Conservation (phyloP, 2,888 invertebrate species). For the Neoascia interrupta region DNA sequence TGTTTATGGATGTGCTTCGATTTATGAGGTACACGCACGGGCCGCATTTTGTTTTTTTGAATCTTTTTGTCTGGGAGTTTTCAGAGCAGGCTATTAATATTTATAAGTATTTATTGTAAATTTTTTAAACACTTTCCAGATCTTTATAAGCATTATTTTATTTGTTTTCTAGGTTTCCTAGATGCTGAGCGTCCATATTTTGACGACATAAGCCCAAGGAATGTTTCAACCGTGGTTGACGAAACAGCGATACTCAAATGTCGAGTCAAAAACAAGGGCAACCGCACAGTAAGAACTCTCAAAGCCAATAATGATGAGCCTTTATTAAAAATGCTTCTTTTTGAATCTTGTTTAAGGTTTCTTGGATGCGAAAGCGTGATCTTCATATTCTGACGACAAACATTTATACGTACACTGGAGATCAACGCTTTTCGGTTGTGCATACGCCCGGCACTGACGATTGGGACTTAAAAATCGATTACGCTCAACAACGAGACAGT, state of each 20-base stretch:
- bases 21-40: too few species aligned
- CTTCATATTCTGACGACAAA: constrained; percentile 92
- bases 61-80: too few species aligned
- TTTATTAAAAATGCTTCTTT: too few species aligned
- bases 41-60: too few species aligned
- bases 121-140: too few species aligned
- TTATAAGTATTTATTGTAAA: too few species aligned
- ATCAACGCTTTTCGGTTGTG: constrained; percentile 90
- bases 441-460: constrained; percentile 92
- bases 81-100: background rate
- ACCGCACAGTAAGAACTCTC: constrained; percentile 86
- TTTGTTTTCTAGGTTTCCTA: constrained; percentile 66
- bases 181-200: constrained; percentile 86
- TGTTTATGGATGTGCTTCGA: too few species aligned
- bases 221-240: constrained; percentile 91
- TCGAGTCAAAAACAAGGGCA: constrained; percentile 91
- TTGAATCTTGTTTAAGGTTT: constrained; percentile 75
- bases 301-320: background rate
- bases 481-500: constrained; percentile 90
- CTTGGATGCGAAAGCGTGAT: constrained; percentile 80
- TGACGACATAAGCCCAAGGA: constrained; percentile 90
- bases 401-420: constrained; percentile 93
- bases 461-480: constrained; percentile 92
- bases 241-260: constrained; percentile 90
- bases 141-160: too few species aligned